Conservation (phyloP, 2,888 invertebrate species). For the Caenorhabditis auriculariae region DNA sequence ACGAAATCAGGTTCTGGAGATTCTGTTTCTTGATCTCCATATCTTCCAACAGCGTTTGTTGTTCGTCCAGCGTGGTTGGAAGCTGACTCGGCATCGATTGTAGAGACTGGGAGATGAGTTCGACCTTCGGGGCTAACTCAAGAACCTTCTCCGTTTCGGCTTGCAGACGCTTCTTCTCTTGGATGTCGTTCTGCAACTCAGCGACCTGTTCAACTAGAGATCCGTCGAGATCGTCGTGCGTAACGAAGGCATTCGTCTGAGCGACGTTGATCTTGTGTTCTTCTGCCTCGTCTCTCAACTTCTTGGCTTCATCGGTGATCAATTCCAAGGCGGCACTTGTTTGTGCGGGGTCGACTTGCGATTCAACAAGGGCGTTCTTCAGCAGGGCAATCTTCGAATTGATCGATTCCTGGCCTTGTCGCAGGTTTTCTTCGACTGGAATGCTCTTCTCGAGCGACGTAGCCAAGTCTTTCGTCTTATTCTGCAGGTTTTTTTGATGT, state of each 20-base stretch:
- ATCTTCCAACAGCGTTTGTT: slow-evolving; percentile 26
- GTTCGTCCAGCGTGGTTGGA: slow-evolving; percentile 17
- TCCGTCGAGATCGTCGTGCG: slow-evolving; percentile 11
- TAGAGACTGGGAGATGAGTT: slow-evolving; percentile 15
- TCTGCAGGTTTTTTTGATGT: slow-evolving; percentile 14
- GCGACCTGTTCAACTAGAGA: slow-evolving; percentile 7
- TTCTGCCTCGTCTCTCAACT: slow-evolving; percentile 8
- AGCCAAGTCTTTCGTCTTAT: slow-evolving; percentile 13
- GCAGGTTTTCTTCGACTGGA: slow-evolving; percentile 7
- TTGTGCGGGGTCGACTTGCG: neutral
- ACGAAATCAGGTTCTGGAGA: slow-evolving; percentile 19
- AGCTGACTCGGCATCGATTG: slow-evolving; percentile 17
- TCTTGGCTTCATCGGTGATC: slow-evolving; percentile 7
- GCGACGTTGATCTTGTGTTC: slow-evolving; percentile 8
- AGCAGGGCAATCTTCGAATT: neutral
- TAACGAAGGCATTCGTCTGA: slow-evolving; percentile 8
- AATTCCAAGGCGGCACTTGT: slow-evolving; percentile 6
- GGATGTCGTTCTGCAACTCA: slow-evolving; percentile 4
- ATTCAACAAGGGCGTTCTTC: slow-evolving; percentile 1
- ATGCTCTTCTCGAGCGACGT: slow-evolving; percentile 7
- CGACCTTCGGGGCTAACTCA: slow-evolving; percentile 21
- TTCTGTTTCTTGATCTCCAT: slow-evolving; percentile 18
- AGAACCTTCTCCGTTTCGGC: slow-evolving; percentile 14
- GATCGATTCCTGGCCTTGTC: slow-evolving; percentile 3
- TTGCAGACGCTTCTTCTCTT: slow-evolving; percentile 13